Base-by-base conservation (phyloP, 1,140 invertebrate genomes). In the Drosophila parvula region DNA sequence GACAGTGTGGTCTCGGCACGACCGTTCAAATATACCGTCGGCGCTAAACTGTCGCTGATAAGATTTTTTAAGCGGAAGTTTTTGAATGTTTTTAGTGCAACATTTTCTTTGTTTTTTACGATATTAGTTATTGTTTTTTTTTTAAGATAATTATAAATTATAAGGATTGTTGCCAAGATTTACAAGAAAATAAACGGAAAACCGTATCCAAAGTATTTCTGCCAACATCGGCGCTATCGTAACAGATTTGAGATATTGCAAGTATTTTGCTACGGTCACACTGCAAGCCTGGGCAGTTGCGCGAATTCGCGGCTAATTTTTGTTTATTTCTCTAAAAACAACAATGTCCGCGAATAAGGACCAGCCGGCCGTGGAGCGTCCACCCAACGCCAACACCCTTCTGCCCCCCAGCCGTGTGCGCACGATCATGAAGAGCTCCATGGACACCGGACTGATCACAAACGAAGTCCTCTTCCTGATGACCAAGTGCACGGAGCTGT, bases 381-480 rank as follows among this genome's bases (percentile, higher is more conserved):
- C 40, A 3, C 78, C 83, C 38, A 90, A 45, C 14, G 71, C 81
- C 0, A 88, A 82, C 9, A 90, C 86, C 16, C 48, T 78, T 7
- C 65, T 90, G 43, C 90, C 90, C 18, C 65, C 86, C n/a, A 90
- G 84, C 60, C 77, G 90, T 4, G 89, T 91, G 14, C 81, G 90
- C 4, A 90, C 90, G 9, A 91, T 91, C 28, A 91, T 91, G 84
- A 91, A 91, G 56, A 91, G 90, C 59, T 91, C 90, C 0, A 58
- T 89, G 82, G 90, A 91, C 63, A 91, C 90, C 0, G 90, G 90
- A 0, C 62, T 86, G 36, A 90, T 91, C 16, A 79, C 78, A 12
- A 91, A 89, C 57, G 90, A 91, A 50, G 90, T 91, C 7, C 78
- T 91, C 9, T 88, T 90, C 22, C 63, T 91, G 7, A 86, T 91